Percentiles rank a stretch among this genome's conserved stretches.
Evolutionary conservation across 2,888 invertebrate genomes (phyloP).

Genomic region (Patella caerulea): DNA sequence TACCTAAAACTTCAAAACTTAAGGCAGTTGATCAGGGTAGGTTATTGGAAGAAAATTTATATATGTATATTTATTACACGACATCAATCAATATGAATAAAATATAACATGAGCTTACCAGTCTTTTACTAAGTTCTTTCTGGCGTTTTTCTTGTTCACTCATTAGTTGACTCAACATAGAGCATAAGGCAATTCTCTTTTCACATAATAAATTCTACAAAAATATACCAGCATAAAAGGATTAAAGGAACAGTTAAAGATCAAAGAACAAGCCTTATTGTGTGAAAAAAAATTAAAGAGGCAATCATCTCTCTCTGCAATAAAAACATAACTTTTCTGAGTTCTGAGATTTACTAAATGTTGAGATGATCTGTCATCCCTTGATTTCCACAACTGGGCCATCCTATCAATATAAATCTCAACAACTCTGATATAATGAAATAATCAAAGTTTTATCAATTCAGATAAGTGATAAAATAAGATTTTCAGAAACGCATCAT

Average conservation of each 20-base stretch:
- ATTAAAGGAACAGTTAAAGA: neutral
- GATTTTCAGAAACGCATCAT: too few relatives aligned
- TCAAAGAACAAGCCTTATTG: neutral
- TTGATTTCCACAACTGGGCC: too few relatives aligned
- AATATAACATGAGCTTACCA: slow-evolving; percentile 51
- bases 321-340: too few relatives aligned
- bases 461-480: too few relatives aligned
- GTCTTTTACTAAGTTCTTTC: slow-evolving; percentile 61
- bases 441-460: too few relatives aligned
- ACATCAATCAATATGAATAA: neutral
- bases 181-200: slow-evolving; percentile 62
- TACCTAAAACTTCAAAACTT: too few relatives aligned
- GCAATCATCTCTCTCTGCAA: neutral
- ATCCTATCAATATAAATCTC: too few relatives aligned
- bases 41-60: neutral
- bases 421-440: too few relatives aligned
- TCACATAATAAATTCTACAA: slow-evolving; percentile 63
- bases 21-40: neutral
- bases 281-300: neutral
- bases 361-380: too few relatives aligned
- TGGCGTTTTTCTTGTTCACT: slow-evolving; percentile 63
- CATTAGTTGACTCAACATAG: slow-evolving; percentile 65
- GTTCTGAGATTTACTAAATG: too few relatives aligned
- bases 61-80: neutral
- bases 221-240: neutral